Conservation (phyloP, 2,888 invertebrate species). For the Nephrocerus scutellatus region DNA sequence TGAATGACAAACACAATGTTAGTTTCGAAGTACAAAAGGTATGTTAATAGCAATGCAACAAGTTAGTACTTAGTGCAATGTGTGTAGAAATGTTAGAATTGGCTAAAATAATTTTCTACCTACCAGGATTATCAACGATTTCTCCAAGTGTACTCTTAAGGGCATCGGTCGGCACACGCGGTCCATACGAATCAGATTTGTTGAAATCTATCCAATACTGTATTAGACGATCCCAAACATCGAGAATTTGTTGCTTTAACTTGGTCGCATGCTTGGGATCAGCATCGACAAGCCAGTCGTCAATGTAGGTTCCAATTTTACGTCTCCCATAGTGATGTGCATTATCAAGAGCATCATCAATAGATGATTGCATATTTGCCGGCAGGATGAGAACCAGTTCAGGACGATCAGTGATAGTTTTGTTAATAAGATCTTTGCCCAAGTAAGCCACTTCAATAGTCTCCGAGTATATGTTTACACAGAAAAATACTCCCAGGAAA, state of each 20-base stretch:
- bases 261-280: conserved; percentile 73
- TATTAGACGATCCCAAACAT: conserved; percentile 90
- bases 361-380: conserved; percentile 51
- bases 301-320: conserved; percentile 80
- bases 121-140: conserved; percentile 69
- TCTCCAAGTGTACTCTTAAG: conserved; percentile 64
- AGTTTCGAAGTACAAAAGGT: no score
- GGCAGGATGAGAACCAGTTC: conserved; percentile 78
- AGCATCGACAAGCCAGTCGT: conserved; percentile 70
- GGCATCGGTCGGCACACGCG: conserved; percentile 66
- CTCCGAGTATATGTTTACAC: conserved; percentile 80
- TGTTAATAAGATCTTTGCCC: conserved; percentile 80
- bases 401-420: conserved; percentile 82
- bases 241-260: conserved; percentile 80
- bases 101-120: conserved; percentile 16
- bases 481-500: conserved; percentile 68
- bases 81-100: no score
- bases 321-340: conserved; percentile 89
- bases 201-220: conserved; percentile 82
- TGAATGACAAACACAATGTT: no score
- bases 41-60: no score
- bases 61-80: no score
- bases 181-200: conserved; percentile 54
- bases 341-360: conserved; percentile 86
- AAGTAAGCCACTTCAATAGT: conserved; percentile 86